Evolutionary conservation across 2,888 invertebrate genomes (phyloP), one percentile per base, ranked within the genome.

Genomic region (Autographa pulchrina): DNA sequence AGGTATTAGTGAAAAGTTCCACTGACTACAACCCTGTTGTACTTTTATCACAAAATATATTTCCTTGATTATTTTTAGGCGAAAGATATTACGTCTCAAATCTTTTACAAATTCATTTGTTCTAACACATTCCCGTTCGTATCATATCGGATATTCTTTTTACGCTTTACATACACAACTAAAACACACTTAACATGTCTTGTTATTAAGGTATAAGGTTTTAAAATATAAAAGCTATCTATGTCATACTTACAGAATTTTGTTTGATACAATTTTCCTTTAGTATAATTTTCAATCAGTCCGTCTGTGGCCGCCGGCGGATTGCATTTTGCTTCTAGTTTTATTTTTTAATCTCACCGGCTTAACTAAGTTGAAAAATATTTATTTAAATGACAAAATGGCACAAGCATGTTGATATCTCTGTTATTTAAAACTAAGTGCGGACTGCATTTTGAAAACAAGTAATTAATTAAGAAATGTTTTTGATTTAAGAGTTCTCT

Each of bases 241-340:
- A 9, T 54, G 18, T 54, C 7, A 11, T 54, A 77, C 9, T 71
- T 9, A 62, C 56, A 62, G 58, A 77, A 70, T 74, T 81, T 71
- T 52, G 64, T 68, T 80, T 79, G 70, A 81, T 83, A 80, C 80
- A 84, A 84, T 86, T 82, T 83, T 31, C 62, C 61, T 74, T 31
- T 56, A 72, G 74, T 69, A 77, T 82, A 85, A 90, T 89, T 92
- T 91, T 88, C 88, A 92, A 92, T 92, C 87, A 88, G 90, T 86
- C 88, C 81, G 91, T 90, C 91, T 90, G 90, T 89, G 83, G 82
- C 94, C 91, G 87, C 85, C 68, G 88, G 92, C 90, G 80, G 77
- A 85, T 89, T 89, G 88, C 90, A 92, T 89, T 90, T 91, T 91
- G 86, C 81, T 81, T 81, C 80, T 73, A 70, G 82, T 91, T 90